A percentile compares a stretch with the other conserved stretches of the same genome.
phyloP scores from a whole-genome alignment of 2,888 invertebrate species.

The Mongoloraphidia duomilia region DNA sequence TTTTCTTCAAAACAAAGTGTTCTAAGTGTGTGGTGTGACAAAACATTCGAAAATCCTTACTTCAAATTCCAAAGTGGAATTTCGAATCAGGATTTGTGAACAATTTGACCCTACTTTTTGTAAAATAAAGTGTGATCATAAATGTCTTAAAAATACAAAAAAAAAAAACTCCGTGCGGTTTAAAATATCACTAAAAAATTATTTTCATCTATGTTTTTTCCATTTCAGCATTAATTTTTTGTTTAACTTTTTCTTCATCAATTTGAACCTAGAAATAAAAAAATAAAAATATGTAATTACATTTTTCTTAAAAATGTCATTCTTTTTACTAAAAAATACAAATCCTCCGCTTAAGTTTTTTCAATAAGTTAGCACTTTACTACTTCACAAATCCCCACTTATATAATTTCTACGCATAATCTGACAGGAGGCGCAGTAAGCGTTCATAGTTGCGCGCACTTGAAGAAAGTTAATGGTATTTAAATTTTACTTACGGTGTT shows the following conservation, averaged over 20 bases:
- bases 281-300: not conserved
- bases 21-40: too few species aligned
- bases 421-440: too few species aligned
- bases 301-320: not conserved
- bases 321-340: not conserved
- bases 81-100: too few species aligned
- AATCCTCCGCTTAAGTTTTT: not conserved
- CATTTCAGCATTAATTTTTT: not conserved
- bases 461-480: not conserved
- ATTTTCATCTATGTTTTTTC: not conserved
- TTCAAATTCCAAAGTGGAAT: too few species aligned
- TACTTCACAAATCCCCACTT: not conserved
- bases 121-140: too few species aligned
- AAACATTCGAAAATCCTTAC: too few species aligned
- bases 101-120: too few species aligned
- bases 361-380: not conserved
- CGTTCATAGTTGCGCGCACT: not conserved
- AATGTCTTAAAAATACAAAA: too few species aligned
- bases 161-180: too few species aligned
- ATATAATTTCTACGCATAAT: too few species aligned
- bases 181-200: too few species aligned
- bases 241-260: not conserved
- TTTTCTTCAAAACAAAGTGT: too few species aligned
- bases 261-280: not conserved
- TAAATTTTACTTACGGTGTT: constrained; percentile 24